Base-by-base conservation (phyloP, 2,888 invertebrate genomes). In the Drosophila anceps region DNA sequence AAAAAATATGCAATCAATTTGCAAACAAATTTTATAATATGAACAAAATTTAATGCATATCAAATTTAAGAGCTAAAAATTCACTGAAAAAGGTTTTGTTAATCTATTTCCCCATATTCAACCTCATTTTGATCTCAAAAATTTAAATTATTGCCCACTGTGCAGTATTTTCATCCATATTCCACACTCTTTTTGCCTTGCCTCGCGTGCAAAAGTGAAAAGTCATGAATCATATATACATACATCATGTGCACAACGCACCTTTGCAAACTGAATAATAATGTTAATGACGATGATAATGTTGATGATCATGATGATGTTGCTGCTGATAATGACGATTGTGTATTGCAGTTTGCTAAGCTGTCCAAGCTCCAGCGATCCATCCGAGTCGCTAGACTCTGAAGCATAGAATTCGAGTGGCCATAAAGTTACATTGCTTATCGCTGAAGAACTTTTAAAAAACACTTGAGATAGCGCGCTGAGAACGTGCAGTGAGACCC, bases 371-470 rank as follows among this genome's bases (percentile, higher is more conserved):
- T n/a, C 12, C 53, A 54, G 31, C 61, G 54, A 62, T 54, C 54
- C 44, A 57, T 57, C 12, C 44, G 29, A 64, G 37, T 33, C 46
- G 62, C 61, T 35, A 61, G 69, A 61, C 70, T 43, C 41, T 69
- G 68, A 67, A 67, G 79, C 79, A 61, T 71, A 55, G 70, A 73
- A 73, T 76, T 71, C 78, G 71, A 83, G 84, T 80, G 80, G 82
- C 81, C 89, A 89, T 89, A 89, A 86, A 86, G 79, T 82, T 73
- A 81, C 89, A 85, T 81, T 81, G 82, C 89, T 87, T 89, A 86
- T 89, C 89, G 88, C 73, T 85, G 85, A 73, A 82, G 79, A 87
- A 87, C 89, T 89, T 88, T 84, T 77, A 87, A 89, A 86, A 89
- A 84, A 81, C 84, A 84, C 86, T 86, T 89, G 81, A 86, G 89